phyloP scores from a whole-genome alignment of 2,797 vertebrate species.

The Sebastes hubbsi region DNA sequence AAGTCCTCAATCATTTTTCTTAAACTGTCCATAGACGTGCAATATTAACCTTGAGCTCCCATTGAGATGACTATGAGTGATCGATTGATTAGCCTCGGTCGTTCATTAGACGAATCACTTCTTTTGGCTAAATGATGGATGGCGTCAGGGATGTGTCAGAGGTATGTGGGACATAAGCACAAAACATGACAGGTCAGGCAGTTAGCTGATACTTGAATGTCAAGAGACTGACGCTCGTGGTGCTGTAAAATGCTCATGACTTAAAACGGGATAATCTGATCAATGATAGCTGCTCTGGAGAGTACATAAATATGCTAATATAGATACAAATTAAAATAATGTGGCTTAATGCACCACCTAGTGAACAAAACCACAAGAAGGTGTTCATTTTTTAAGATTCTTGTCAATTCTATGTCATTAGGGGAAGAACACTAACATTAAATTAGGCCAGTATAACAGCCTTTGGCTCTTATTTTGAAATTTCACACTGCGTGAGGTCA shows the following conservation, averaged over 20 bases:
- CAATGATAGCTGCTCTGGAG: constrained; percentile 1
- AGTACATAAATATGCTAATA: not conserved
- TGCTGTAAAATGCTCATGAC: not conserved
- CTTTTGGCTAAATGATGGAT: constrained; percentile 59
- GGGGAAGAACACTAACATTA: not conserved
- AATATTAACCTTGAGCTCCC: constrained; percentile 62
- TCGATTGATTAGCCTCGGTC: constrained; percentile 51
- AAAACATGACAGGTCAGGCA: constrained; percentile 51
- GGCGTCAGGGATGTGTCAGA: constrained; percentile 20
- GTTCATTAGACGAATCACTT: constrained; percentile 56
- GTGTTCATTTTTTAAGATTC: not conserved
- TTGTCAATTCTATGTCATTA: not conserved
- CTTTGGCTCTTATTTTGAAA: not conserved
- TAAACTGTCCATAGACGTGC: constrained; percentile 34
- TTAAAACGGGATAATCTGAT: constrained; percentile 20
- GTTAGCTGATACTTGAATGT: constrained; percentile 50
- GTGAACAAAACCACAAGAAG: not conserved
- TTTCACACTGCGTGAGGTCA: not conserved
- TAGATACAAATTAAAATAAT: not conserved
- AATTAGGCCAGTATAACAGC: rapidly evolving
- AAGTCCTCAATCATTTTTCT: constrained; percentile 46
- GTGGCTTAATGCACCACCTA: not conserved
- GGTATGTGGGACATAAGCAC: constrained; percentile 10
- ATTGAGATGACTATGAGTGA: constrained; percentile 30
- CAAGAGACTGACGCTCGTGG: constrained; percentile 2